A percentile compares a stretch with the other conserved stretches of the same genome.
phyloP scores from a whole-genome alignment of 1,140 invertebrate genomes.

The Caenorhabditis remanei region DNA sequence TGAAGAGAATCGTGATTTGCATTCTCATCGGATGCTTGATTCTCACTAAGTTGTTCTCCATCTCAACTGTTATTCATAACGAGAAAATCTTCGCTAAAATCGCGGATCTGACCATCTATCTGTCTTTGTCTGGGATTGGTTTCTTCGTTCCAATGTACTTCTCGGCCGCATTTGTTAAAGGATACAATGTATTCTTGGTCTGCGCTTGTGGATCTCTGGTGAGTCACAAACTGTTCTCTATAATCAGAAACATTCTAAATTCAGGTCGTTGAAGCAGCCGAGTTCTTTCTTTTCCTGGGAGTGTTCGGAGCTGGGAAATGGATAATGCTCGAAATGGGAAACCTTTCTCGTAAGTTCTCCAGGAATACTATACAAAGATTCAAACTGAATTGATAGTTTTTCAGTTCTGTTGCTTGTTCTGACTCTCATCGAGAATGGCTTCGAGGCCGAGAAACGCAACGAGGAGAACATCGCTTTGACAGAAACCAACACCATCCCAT shows the following conservation, averaged over 20 bases:
- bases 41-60: neutral
- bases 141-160: neutral
- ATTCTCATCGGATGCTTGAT: neutral
- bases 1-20: neutral
- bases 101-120: neutral
- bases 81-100: neutral
- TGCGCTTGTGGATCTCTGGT: neutral
- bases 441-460: neutral
- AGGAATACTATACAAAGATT: neutral
- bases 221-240: neutral
- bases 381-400: neutral
- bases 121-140: neutral
- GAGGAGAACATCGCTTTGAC: neutral
- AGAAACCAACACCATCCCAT: neutral
- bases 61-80: neutral
- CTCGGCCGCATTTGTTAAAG: neutral
- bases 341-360: neutral
- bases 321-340: neutral
- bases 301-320: neutral
- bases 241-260: neutral
- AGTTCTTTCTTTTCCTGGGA: slow-evolving; percentile 1
- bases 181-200: neutral
- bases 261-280: neutral
- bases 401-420: neutral
- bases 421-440: neutral